phyloP scores from a whole-genome alignment of 1,140 invertebrate genomes.

The Eupristina koningsbergeri region DNA sequence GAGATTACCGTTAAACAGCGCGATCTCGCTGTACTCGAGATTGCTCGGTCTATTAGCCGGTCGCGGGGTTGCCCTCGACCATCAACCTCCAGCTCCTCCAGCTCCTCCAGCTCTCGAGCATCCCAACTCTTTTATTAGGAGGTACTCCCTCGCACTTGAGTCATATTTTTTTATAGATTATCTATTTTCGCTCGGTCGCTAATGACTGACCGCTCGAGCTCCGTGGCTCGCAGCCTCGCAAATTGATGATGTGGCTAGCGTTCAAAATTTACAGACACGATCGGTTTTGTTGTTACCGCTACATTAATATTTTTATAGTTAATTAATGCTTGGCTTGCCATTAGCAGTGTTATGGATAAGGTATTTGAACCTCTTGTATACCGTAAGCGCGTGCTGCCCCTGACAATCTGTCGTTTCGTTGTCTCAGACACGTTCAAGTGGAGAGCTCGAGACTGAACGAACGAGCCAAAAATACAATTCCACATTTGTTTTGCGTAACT shows the following conservation, averaged over 20 bases:
- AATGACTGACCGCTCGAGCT: not conserved
- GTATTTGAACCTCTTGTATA: not conserved
- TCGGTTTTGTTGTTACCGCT: not conserved
- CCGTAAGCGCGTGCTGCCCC: not conserved
- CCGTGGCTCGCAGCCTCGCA: not conserved
- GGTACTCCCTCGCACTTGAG: conserved; percentile 15
- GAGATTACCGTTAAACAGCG: conserved; percentile 34
- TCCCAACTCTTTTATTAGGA: not conserved
- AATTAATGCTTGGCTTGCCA: not conserved
- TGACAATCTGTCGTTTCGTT: not conserved
- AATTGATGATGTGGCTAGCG: not conserved
- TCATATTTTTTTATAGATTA: not conserved
- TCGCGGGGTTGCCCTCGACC: not conserved
- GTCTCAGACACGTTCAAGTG: not conserved
- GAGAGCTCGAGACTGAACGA: too few relatives aligned
- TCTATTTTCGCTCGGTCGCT: not conserved
- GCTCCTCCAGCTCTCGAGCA: conserved; percentile 18
- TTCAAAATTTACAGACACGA: not conserved
- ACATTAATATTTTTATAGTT: conserved; percentile 8
- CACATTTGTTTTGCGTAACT: too few relatives aligned
- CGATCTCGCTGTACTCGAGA: conserved; percentile 27
- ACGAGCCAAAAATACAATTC: too few relatives aligned
- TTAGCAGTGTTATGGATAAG: not conserved
- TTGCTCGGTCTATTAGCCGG: conserved; percentile 43
- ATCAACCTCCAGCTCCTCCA: conserved; percentile 14